A percentile compares a stretch with the other conserved stretches of the same genome.
Evolutionary conservation across 2,113 vertebrate species (phyloP).

Genomic region (Labrus mixtus): DNA sequence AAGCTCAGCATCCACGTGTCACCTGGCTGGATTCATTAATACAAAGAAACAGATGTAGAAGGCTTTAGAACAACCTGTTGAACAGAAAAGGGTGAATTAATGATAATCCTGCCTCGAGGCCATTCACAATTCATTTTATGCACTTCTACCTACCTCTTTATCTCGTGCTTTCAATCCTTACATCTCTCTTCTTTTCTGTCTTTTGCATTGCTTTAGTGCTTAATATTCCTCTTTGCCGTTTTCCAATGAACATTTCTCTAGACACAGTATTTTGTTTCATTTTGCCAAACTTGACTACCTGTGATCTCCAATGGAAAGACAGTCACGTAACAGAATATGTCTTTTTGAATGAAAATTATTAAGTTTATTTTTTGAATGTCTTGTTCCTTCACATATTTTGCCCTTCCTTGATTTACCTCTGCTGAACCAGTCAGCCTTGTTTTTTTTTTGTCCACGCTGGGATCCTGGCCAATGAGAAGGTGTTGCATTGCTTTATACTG

Average conservation of each 20-base stretch:
- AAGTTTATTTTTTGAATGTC: background rate
- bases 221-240: background rate
- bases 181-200: background rate
- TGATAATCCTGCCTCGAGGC: constrained; percentile 44
- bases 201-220: constrained; percentile 18
- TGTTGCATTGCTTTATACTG: constrained; percentile 56
- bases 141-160: constrained; percentile 19
- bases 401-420: constrained; percentile 10
- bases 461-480: constrained; percentile 32
- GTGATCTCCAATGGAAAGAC: constrained; percentile 1
- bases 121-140: constrained; percentile 42
- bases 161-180: constrained; percentile 16
- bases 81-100: constrained; percentile 39
- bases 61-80: constrained; percentile 32
- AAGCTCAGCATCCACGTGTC: constrained; percentile 18
- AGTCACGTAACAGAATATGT: background rate
- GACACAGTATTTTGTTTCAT: background rate
- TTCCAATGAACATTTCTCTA: background rate
- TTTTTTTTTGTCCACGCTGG: constrained; percentile 40
- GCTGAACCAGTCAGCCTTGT: background rate
- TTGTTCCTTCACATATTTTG: background rate
- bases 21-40: constrained; percentile 9
- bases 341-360: background rate
- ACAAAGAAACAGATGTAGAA: constrained; percentile 22
- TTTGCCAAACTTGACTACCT: background rate